Evolutionary conservation across 2,888 invertebrate genomes (phyloP).

Genomic region (Apotomis turbidana): DNA sequence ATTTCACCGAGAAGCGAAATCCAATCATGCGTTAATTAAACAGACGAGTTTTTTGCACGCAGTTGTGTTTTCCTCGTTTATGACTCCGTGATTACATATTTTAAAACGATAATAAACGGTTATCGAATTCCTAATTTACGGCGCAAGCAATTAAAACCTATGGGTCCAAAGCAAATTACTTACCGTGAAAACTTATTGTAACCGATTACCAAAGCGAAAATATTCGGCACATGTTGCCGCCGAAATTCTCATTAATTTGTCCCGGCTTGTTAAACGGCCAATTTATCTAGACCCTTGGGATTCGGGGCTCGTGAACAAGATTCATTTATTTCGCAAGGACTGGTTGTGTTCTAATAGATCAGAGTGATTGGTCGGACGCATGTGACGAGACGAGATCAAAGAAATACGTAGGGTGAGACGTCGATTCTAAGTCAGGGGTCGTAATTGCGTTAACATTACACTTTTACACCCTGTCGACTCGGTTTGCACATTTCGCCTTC

Average conservation of each 20-base stretch:
- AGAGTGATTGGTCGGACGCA: conserved; percentile 33
- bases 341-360: conserved; percentile 33
- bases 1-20: conserved; percentile 6
- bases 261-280: conserved; percentile 46
- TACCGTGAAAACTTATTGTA: conserved; percentile 40
- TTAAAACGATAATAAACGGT: conserved; percentile 4
- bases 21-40: conserved; percentile 6
- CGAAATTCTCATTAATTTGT: conserved; percentile 50
- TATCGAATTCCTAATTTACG: conserved; percentile 5
- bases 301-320: background rate
- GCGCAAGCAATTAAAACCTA: conserved; percentile 20
- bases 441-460: conserved; percentile 51
- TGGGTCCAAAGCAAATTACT: conserved; percentile 24
- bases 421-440: conserved; percentile 44
- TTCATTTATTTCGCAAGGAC: conserved; percentile 5
- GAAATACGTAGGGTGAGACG: conserved; percentile 44
- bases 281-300: conserved; percentile 39
- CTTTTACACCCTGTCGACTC: conserved; percentile 45
- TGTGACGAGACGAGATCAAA: conserved; percentile 45
- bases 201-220: conserved; percentile 43
- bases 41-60: background rate
- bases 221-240: conserved; percentile 46
- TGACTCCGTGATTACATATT: background rate
- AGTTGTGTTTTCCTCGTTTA: conserved; percentile 9
- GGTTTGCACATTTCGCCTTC: conserved; percentile 35